These are phyloP conservation scores for Lomographa bimaculata DNA, from an alignment of 2,888 invertebrate genomes.

Conservation along the genomic window DNA sequence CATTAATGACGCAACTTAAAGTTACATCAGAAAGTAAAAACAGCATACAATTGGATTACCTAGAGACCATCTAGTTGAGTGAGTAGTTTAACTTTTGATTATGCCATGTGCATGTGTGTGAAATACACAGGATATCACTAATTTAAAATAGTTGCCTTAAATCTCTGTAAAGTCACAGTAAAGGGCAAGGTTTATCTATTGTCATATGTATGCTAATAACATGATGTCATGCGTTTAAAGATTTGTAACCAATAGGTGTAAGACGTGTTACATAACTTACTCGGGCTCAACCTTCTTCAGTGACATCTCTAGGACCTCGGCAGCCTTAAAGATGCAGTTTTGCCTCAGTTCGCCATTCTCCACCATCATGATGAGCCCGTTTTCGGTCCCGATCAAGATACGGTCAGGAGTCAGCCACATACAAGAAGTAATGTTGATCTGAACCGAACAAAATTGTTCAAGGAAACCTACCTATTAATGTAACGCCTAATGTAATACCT, in stretches of 20 bases:
- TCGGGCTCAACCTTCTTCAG: slow-evolving; percentile 85
- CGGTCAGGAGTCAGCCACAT: slow-evolving; percentile 93
- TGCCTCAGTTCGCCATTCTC: slow-evolving; percentile 93
- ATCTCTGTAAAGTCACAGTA: slow-evolving; percentile 3
- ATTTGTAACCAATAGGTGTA: not conserved
- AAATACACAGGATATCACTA: no score
- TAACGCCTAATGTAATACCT: not conserved
- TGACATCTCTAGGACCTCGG: slow-evolving; percentile 84
- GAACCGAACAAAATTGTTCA: slow-evolving; percentile 30
- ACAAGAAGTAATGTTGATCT: slow-evolving; percentile 88
- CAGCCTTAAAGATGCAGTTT: slow-evolving; percentile 84
- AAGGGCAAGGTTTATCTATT: slow-evolving; percentile 11
- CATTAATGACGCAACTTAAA: no score
- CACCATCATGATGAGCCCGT: slow-evolving; percentile 89
- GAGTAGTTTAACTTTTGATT: no score
- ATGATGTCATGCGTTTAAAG: not conserved
- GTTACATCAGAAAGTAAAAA: no score
- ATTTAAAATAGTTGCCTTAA: no score
- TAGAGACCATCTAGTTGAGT: no score
- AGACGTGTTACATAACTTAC: slow-evolving; percentile 47
- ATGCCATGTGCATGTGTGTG: no score
- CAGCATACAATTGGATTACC: no score
- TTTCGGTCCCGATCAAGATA: slow-evolving; percentile 91
- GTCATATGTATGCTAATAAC: slow-evolving; percentile 6
- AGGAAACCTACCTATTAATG: slow-evolving; percentile 9